Conservation (phyloP, 2,888 invertebrate genomes). For the Acronicta psi region DNA sequence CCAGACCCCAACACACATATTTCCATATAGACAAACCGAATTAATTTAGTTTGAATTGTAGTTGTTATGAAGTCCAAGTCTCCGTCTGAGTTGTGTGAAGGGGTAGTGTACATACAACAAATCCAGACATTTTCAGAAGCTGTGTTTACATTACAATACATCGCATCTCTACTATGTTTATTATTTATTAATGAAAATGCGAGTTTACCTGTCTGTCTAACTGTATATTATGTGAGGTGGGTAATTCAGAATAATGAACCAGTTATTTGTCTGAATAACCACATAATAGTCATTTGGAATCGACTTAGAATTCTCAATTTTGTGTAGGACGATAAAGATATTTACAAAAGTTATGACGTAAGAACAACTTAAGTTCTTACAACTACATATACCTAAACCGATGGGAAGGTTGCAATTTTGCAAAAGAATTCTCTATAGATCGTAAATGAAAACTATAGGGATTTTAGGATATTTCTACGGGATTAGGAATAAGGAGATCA, state of each 20-base stretch:
- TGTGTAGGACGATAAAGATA: too few relatives aligned
- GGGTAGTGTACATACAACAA: not conserved
- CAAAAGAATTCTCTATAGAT: too few relatives aligned
- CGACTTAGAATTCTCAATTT: too few relatives aligned
- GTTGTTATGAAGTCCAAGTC: slow-evolving; percentile 16
- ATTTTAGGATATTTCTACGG: too few relatives aligned
- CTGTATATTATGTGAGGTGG: not conserved
- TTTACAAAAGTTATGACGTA: too few relatives aligned
- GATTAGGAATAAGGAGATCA: too few relatives aligned
- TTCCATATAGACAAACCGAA: slow-evolving; percentile 42
- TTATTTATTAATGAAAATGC: not conserved
- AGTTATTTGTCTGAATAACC: not conserved
- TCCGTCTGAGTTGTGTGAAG: not conserved
- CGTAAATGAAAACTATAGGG: too few relatives aligned
- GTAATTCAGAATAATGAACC: too few relatives aligned
- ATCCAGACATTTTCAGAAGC: not conserved
- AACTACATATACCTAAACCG: too few relatives aligned
- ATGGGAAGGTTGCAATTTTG: too few relatives aligned
- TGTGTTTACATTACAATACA: not conserved
- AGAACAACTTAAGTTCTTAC: too few relatives aligned
- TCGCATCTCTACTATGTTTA: not conserved
- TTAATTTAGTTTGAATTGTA: slow-evolving; percentile 35
- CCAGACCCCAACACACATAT: slow-evolving; percentile 22
- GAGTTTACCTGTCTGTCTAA: not conserved
- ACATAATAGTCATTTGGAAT: too few relatives aligned